Percentiles rank a stretch among this genome's conserved stretches.
phyloP scores from a whole-genome alignment of 2,888 invertebrate genomes.

The Hirudinaria manillensis region DNA sequence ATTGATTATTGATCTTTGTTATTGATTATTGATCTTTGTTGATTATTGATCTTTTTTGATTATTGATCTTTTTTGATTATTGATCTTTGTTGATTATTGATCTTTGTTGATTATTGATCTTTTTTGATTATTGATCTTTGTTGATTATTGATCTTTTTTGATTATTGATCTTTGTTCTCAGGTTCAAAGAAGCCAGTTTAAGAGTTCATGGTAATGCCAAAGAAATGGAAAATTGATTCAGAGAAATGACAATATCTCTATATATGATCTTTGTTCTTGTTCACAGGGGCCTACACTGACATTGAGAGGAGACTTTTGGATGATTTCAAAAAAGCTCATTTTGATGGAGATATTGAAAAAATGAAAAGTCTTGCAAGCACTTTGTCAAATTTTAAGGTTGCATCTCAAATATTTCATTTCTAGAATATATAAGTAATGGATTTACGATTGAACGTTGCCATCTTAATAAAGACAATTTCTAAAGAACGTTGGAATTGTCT shows the following conservation, averaged over 20 bases:
- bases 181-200: slow-evolving; percentile 7
- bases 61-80: not conserved
- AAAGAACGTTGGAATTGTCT: not conserved
- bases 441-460: not conserved
- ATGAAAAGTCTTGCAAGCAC: slow-evolving; percentile 91
- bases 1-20: slow-evolving; percentile 7
- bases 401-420: no score
- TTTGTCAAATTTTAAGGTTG: slow-evolving; percentile 78
- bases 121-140: not conserved
- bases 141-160: not conserved
- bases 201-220: not conserved
- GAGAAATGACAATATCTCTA: no score
- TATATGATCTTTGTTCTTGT: not conserved
- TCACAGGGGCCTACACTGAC: slow-evolving; percentile 58
- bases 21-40: slow-evolving; percentile 6
- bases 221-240: no score
- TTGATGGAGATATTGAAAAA: slow-evolving; percentile 69
- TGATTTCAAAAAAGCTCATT: slow-evolving; percentile 85
- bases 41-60: not conserved
- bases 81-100: not conserved
- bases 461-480: not conserved
- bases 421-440: no score
- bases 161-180: not conserved
- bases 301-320: slow-evolving; percentile 67
- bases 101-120: not conserved